Base-by-base conservation (phyloP, 2,888 invertebrate genomes). In the Caenorhabditis sp. region DNA sequence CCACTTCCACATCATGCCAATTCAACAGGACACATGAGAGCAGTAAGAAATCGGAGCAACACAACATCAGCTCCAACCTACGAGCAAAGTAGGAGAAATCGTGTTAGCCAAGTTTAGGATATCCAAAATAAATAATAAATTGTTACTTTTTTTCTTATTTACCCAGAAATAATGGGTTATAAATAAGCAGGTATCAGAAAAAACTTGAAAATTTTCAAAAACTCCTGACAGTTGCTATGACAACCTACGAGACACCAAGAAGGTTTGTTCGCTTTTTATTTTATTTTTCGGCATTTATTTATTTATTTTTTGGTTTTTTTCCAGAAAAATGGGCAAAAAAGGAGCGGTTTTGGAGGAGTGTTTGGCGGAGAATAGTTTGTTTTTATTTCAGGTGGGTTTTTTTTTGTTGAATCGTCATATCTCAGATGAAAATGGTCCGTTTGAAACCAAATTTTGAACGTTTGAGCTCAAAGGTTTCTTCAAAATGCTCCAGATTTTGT, bases 31-130 rank as follows among this genome's bases (percentile, higher is more conserved):
- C 64, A 61, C 58, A 43, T 72, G 49, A 52, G 67, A 62, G 2
- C 26, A 12, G 20, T 7, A 5, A 25, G 25, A 17, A 56, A 26
- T 23, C 21, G 25, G 21, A 21, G 53, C 20, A 58, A 58, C 56
- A 4, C 56, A n/a, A 3, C 20, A 53, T 21, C 1, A n/a, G 67
- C 27, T 43, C 58, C 27, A 58, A 53, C 27, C n/a, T 25, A 71
- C 64, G 61, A 67, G 53, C 59, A 67, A 67, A n/a, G 58, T 57
- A 26, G 57, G 59, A 63, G 63, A 63, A 70, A 58, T 62, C 67
- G 66, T 26, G 67, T 74, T 56, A 70, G 70, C 56, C 74, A 74
- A 17, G 74, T 74, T 14, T 74, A 49, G 65, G 25, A 17, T 10
- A 10, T 43, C 14, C 43, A 17, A 17, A 17, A 10, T 36, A 43